phyloP scores from a whole-genome alignment of 2,113 vertebrate genomes.

The Pseudolaguvia tuberculata region DNA sequence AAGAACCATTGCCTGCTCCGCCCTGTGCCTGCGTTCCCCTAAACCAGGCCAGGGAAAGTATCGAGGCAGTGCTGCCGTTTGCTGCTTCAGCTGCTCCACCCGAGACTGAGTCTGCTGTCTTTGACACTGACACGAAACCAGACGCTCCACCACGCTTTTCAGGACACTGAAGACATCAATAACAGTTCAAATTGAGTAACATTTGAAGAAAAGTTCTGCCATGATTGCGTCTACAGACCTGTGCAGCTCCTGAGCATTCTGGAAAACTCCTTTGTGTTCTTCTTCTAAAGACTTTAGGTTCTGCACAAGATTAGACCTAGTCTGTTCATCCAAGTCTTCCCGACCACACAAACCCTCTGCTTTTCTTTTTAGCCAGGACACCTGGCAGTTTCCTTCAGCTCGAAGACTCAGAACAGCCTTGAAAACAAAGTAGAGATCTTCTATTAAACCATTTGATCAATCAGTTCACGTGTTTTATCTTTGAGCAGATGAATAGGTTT shows the following conservation, averaged over 20 bases:
- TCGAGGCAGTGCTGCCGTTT: constrained; percentile 49
- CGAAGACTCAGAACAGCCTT: constrained; percentile 58
- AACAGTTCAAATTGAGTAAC: background rate
- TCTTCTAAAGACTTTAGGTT: constrained; percentile 47
- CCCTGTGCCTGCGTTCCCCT: constrained; percentile 63
- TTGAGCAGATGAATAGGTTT: background rate
- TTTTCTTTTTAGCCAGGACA: constrained; percentile 58
- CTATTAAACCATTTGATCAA: background rate
- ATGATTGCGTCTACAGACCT: constrained; percentile 54
- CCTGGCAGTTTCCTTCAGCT: constrained; percentile 51
- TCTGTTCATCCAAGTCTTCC: constrained; percentile 53
- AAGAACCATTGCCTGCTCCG: constrained; percentile 58
- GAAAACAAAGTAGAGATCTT: background rate
- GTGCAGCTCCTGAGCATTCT: constrained; percentile 52
- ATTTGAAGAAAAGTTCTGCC: too few species aligned
- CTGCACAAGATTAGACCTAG: constrained; percentile 45
- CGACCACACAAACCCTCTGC: constrained; percentile 50
- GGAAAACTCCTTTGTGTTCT: constrained; percentile 53
- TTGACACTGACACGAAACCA: constrained; percentile 54
- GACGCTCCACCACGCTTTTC: constrained; percentile 52
- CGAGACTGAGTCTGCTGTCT: constrained; percentile 46
- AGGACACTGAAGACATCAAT: constrained; percentile 51
- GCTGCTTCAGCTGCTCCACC: constrained; percentile 58
- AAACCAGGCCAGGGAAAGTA: constrained; percentile 70
- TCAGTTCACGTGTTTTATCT: background rate